Evolutionary conservation across 2,888 invertebrate species (phyloP).

Genomic region (Megalurothrips usitatus): DNA sequence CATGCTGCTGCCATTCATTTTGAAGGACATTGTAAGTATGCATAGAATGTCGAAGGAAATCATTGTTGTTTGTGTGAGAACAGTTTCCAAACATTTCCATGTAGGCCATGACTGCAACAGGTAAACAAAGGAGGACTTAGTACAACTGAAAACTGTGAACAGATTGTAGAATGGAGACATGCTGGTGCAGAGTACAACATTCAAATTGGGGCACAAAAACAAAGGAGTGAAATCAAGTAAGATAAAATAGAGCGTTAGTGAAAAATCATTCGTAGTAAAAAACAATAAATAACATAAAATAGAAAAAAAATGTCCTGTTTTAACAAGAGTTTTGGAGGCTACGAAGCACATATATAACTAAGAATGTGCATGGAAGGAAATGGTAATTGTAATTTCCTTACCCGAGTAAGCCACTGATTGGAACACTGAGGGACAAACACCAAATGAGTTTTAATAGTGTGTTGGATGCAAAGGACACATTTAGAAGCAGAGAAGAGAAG

Average conservation of each 20-base stretch:
- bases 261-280: not conserved
- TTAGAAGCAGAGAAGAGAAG: not conserved
- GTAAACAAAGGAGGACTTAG: conserved; percentile 31
- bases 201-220: no score
- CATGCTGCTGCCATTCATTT: conserved; percentile 45
- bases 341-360: not conserved
- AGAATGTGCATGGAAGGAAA: conserved; percentile 12
- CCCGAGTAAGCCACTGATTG: conserved; percentile 94
- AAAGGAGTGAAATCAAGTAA: no score
- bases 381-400: conserved; percentile 59
- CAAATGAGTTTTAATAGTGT: conserved; percentile 45
- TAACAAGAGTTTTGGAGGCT: not conserved
- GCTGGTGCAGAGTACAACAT: no score
- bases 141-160: conserved; percentile 21
- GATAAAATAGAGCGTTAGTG: not conserved
- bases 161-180: not conserved
- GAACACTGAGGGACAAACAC: conserved; percentile 69
- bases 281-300: not conserved
- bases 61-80: conserved; percentile 65
- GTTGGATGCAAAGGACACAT: not conserved
- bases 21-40: conserved; percentile 63
- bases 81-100: conserved; percentile 94
- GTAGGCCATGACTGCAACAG: conserved; percentile 80
- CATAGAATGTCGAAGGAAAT: conserved; percentile 81
- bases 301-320: conserved; percentile 21